phyloP scores from a whole-genome alignment of 2,797 vertebrate genomes.

The Gymnothorax javanicus region DNA sequence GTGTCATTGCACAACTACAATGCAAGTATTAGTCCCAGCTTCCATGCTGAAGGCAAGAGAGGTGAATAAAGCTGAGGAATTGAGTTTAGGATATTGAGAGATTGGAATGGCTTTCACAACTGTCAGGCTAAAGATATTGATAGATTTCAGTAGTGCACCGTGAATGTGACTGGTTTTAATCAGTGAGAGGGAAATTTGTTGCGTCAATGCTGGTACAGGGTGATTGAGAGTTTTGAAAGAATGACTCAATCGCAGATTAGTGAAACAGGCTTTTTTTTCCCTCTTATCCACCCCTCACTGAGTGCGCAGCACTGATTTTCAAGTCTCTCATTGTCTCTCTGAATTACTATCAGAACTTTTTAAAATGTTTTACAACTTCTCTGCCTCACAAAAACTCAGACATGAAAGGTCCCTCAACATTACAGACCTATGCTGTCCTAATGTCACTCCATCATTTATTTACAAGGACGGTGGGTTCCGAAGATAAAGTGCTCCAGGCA shows the following conservation, averaged over 20 bases:
- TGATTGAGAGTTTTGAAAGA: not conserved
- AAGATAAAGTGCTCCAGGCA: not conserved
- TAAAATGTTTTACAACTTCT: not conserved
- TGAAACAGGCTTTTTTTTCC: slow-evolving; percentile 2
- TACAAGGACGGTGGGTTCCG: slow-evolving; percentile 4
- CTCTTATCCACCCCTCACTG: not conserved
- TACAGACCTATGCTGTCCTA: not conserved
- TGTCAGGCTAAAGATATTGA: slow-evolving; percentile 67
- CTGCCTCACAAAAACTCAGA: not conserved
- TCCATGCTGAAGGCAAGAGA: slow-evolving; percentile 61
- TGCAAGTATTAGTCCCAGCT: slow-evolving; percentile 68
- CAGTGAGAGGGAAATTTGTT: slow-evolving; percentile 33
- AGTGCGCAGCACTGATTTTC: not conserved
- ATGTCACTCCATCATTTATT: slow-evolving; percentile 11
- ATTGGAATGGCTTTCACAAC: slow-evolving; percentile 70
- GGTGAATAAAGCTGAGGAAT: slow-evolving; percentile 71
- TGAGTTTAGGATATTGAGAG: slow-evolving; percentile 54
- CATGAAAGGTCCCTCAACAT: not conserved
- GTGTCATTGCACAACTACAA: slow-evolving; percentile 54
- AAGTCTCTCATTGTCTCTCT: slow-evolving; percentile 11
- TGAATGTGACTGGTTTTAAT: slow-evolving; percentile 54
- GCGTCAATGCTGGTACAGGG: slow-evolving; percentile 13
- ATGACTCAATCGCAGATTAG: not conserved
- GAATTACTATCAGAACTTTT: slow-evolving; percentile 9
- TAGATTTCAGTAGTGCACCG: slow-evolving; percentile 61